A percentile compares a stretch with the other conserved stretches of the same genome.
These are phyloP conservation scores for Dicaeum eximium DNA, from an alignment of 2,113 vertebrate genomes.

Conservation along the genomic window DNA sequence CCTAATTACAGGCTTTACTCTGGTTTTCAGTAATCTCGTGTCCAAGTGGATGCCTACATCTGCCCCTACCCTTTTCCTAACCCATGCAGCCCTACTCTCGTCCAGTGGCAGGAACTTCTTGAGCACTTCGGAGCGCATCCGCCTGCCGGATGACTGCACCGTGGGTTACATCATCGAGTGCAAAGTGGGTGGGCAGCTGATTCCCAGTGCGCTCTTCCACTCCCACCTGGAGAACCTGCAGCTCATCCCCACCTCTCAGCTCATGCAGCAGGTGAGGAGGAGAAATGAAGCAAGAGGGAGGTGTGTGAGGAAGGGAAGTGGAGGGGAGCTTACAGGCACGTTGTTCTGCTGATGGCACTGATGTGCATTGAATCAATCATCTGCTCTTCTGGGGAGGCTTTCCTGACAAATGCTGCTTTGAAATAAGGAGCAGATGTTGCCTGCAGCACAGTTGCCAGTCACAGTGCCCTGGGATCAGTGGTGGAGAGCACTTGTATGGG, in stretches of 20 bases:
- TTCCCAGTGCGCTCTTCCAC: conserved; percentile 83
- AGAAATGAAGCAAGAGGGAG: background rate
- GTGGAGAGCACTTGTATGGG: background rate
- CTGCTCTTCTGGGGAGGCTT: background rate
- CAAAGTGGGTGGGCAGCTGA: conserved; percentile 78
- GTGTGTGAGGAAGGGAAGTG: background rate
- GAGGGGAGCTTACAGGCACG: background rate
- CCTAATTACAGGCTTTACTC: background rate
- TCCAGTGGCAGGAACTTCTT: conserved; percentile 79
- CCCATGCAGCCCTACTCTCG: background rate
- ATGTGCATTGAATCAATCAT: background rate
- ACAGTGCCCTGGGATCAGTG: background rate
- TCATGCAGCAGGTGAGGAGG: conserved; percentile 74
- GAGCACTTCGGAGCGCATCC: conserved; percentile 82
- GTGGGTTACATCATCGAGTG: conserved; percentile 91
- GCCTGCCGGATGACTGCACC: conserved; percentile 88
- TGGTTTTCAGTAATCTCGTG: background rate
- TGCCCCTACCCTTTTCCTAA: background rate
- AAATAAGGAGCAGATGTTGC: conserved; percentile 1
- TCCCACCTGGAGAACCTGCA: conserved; percentile 92
- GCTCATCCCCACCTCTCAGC: conserved; percentile 70
- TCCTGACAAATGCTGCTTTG: background rate
- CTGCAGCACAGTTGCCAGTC: background rate
- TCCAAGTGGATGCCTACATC: background rate
- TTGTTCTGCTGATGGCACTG: background rate